Conservation (phyloP, 2,113 vertebrate genomes). For the Petromus typicus region DNA sequence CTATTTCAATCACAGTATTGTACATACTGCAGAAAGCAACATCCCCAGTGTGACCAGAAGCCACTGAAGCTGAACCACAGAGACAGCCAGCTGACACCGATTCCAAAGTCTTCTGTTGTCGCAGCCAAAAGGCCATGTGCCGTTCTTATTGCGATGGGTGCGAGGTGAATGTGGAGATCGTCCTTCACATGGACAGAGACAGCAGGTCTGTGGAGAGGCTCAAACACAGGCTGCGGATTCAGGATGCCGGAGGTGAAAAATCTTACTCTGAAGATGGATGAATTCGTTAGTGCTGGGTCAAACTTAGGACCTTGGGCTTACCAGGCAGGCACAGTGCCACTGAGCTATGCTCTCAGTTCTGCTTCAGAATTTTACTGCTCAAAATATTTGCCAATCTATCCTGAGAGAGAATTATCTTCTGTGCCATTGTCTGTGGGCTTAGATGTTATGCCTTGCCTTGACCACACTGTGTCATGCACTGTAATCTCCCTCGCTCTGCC, state of each 20-base stretch:
- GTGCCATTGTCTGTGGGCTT: not conserved
- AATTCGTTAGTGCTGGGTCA: not conserved
- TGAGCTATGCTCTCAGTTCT: too few species aligned
- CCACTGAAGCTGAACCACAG: not conserved
- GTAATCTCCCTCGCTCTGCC: not conserved
- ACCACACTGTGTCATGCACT: not conserved
- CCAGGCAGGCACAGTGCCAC: too few species aligned
- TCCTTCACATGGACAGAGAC: not conserved
- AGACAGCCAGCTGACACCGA: not conserved
- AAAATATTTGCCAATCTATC: not conserved
- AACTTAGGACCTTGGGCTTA: too few species aligned
- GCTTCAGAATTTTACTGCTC: not conserved
- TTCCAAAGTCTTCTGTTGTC: not conserved
- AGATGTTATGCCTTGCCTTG: not conserved
- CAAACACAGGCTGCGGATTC: not conserved
- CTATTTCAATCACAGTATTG: conserved; percentile 48
- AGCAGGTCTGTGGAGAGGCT: not conserved
- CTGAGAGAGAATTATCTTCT: not conserved
- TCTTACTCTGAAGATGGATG: not conserved
- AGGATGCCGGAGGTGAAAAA: not conserved
- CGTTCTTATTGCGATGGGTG: not conserved
- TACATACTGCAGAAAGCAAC: not conserved
- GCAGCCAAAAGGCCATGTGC: not conserved
- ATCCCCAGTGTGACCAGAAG: not conserved
- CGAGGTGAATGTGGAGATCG: not conserved